Base-by-base conservation (phyloP, 2,797 vertebrate species). In the Pteropus rufus region DNA sequence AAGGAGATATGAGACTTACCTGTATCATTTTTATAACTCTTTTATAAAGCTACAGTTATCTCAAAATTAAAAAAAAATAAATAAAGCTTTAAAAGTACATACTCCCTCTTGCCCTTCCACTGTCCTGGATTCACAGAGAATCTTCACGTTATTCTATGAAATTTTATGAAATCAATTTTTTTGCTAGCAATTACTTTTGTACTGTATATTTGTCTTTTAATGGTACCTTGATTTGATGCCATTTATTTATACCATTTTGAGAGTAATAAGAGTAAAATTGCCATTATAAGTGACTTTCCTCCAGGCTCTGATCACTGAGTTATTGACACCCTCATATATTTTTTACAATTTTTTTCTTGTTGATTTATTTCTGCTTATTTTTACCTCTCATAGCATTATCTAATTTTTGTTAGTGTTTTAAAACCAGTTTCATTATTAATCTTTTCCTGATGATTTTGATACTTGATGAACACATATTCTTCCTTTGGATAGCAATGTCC, bases 101-200 rank as follows among this genome's bases (percentile, higher is more conserved):
- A 49, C 10, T 76, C 9, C 24, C 10, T 31, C 23, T 49, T 64
- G 46, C 19, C 44, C 5, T 64, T 70, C 29, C 1, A 41, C 39
- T 54, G 24, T 86, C 44, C 12, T 89, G 23, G 10, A 85, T 52
- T 91, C n/a, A 44, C 60, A 67, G 23, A 82, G 77, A 90, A 70
- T 62, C 9, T 56, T 54, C 64, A 19, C 34, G 2, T 60, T 86
- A n/a, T 24, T 96, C 2, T 18, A 91, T 0, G 24, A 60, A 94
- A 26, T 87, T 93, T 98, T 98, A 98, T 98, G 97, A 98, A 98
- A 97, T 96, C 97, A 96, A 96, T 97, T 93, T 64, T 62, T 94
- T 96, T 95, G 96, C 98, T 98, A 95, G 94, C 93, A 97, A 97
- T 98, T 98, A 96, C 89, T 95, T 98, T 94, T 81, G 67, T 90